These are phyloP conservation scores for Epinephelus malabaricus DNA, from an alignment of 2,797 vertebrate species.

Conservation along the genomic window DNA sequence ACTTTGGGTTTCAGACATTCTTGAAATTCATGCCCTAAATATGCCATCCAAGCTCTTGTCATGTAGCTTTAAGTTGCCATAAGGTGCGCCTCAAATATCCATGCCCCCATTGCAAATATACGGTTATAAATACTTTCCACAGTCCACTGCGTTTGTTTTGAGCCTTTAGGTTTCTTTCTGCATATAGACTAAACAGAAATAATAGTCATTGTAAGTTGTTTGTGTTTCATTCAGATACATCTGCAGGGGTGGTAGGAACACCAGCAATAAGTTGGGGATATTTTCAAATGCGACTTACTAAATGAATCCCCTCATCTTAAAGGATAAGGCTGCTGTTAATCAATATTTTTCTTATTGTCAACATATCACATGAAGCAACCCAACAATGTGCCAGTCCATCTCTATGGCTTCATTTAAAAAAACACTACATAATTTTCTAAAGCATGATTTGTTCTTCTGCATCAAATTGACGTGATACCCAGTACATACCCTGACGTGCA, in stretches of 20 bases:
- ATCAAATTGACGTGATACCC: too few species aligned
- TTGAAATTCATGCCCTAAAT: conserved; percentile 45
- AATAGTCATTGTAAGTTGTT: neutral
- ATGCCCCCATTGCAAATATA: conserved; percentile 5
- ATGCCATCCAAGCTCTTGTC: conserved; percentile 36
- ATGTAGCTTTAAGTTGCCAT: conserved; percentile 10
- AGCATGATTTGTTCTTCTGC: too few species aligned
- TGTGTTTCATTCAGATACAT: neutral
- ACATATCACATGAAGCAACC: too few species aligned
- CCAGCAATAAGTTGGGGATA: neutral
- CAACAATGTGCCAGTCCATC: too few species aligned
- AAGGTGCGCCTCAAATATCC: neutral
- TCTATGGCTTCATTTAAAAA: too few species aligned
- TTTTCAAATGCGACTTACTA: too few species aligned
- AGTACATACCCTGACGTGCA: too few species aligned
- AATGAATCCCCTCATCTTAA: too few species aligned
- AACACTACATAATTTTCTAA: too few species aligned
- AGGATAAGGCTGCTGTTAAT: too few species aligned
- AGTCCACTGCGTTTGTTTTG: neutral
- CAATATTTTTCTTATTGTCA: too few species aligned
- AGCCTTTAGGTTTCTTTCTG: neutral
- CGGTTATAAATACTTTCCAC: conserved; percentile 2
- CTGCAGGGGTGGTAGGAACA: neutral
- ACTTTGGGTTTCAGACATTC: conserved; percentile 53
- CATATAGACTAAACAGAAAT: neutral